Evolutionary conservation across 2,113 vertebrate species (phyloP).

Genomic region (Edolisoma coerulescens): DNA sequence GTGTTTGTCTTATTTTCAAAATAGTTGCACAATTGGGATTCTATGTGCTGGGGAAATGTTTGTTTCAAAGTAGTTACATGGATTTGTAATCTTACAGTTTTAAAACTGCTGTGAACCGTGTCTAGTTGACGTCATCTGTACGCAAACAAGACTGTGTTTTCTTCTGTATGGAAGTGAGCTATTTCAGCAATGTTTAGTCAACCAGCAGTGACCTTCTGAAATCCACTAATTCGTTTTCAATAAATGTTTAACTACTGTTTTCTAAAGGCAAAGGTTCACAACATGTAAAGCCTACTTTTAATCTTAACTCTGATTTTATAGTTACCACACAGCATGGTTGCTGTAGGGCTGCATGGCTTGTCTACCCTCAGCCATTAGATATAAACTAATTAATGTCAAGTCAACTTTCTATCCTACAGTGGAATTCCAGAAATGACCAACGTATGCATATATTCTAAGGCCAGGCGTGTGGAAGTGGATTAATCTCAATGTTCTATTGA

Average conservation of each 20-base stretch:
- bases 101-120: not conserved
- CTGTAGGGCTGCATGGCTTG: not conserved
- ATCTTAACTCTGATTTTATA: not conserved
- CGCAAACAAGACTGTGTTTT: not conserved
- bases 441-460: not conserved
- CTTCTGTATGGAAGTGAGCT: not conserved
- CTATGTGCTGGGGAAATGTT: not conserved
- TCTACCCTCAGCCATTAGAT: not conserved
- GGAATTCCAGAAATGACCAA: not conserved
- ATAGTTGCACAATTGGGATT: not conserved
- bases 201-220: constrained; percentile 32
- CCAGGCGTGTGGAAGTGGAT: not conserved
- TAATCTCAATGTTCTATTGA: not conserved
- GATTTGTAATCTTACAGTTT: not conserved
- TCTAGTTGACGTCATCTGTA: not conserved
- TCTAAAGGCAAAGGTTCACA: constrained; percentile 28
- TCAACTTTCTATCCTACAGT: not conserved
- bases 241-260: constrained; percentile 70
- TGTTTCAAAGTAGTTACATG: not conserved
- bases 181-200: constrained; percentile 35
- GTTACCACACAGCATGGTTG: not conserved
- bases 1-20: not conserved
- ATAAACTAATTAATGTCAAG: not conserved
- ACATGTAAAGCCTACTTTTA: not conserved
- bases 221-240: constrained; percentile 38